A percentile compares a stretch with the other conserved stretches of the same genome.
Evolutionary conservation across 2,113 vertebrate genomes (phyloP).

Genomic region (Tyrannus savana): DNA sequence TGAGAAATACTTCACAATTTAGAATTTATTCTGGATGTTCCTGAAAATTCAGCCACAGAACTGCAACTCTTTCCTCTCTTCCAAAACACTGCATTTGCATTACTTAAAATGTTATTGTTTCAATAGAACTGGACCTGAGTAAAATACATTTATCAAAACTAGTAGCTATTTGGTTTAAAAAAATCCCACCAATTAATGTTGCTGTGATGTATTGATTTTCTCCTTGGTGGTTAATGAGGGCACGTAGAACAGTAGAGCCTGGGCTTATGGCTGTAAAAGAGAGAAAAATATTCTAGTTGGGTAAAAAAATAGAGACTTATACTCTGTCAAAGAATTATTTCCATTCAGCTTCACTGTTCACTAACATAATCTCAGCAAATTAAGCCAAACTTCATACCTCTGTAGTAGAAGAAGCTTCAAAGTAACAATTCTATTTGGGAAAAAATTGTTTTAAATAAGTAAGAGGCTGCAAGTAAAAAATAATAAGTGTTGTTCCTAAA

Average conservation of each 20-base stretch:
- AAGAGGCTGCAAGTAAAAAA: background rate
- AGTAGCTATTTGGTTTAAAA: background rate
- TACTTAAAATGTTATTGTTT: background rate
- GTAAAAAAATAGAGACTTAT: background rate
- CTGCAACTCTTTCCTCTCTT: background rate
- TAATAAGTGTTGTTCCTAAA: background rate
- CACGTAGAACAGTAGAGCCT: background rate
- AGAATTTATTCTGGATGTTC: background rate
- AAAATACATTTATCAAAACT: slow-evolving; percentile 9
- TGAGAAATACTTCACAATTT: background rate
- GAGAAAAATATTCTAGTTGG: background rate
- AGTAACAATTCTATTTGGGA: background rate
- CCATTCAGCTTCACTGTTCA: background rate
- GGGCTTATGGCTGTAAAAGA: background rate
- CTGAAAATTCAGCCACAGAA: background rate
- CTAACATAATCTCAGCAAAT: background rate
- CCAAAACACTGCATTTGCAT: background rate
- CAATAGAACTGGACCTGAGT: background rate
- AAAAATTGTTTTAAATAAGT: background rate
- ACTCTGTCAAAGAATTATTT: background rate
- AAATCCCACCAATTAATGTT: background rate
- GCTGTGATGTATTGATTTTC: background rate
- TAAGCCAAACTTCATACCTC: background rate
- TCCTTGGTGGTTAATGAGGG: background rate
- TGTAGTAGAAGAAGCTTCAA: background rate